Conservation (phyloP, 1,140 invertebrate genomes). For the Caenorhabditis tropicalis region DNA sequence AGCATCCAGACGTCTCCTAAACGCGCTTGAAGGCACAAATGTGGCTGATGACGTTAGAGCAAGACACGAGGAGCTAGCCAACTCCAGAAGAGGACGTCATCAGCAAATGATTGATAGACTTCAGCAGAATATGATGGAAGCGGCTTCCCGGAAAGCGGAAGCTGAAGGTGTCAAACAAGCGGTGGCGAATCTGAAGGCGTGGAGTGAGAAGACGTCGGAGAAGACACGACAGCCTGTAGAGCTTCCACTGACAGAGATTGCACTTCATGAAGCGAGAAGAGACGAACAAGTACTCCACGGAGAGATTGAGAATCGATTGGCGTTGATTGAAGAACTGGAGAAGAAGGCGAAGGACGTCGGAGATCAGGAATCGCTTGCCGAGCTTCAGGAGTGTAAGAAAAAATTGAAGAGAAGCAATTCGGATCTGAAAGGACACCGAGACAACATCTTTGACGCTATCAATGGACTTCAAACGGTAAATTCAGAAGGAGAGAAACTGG, state of each 20-base stretch:
- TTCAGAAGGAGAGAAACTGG: slow-evolving; percentile 41
- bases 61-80: neutral
- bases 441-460: slow-evolving; percentile 55
- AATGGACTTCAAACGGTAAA: slow-evolving; percentile 45
- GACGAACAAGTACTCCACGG: slow-evolving; percentile 49
- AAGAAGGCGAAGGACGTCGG: neutral
- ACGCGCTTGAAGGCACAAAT: slow-evolving; percentile 41
- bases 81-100: neutral
- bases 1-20: slow-evolving; percentile 16
- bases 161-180: slow-evolving; percentile 47
- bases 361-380: neutral
- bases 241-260: slow-evolving; percentile 20
- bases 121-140: slow-evolving; percentile 32
- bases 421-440: slow-evolving; percentile 30
- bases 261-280: slow-evolving; percentile 32
- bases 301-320: slow-evolving; percentile 47
- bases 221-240: neutral
- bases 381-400: slow-evolving; percentile 51
- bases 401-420: slow-evolving; percentile 50
- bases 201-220: slow-evolving; percentile 12
- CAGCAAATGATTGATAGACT: neutral
- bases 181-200: slow-evolving; percentile 16
- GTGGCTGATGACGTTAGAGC: slow-evolving; percentile 31
- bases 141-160: neutral
- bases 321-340: slow-evolving; percentile 39